Evolutionary conservation across 2,888 invertebrate species (phyloP).

Genomic region (Xestia rhomboidea): DNA sequence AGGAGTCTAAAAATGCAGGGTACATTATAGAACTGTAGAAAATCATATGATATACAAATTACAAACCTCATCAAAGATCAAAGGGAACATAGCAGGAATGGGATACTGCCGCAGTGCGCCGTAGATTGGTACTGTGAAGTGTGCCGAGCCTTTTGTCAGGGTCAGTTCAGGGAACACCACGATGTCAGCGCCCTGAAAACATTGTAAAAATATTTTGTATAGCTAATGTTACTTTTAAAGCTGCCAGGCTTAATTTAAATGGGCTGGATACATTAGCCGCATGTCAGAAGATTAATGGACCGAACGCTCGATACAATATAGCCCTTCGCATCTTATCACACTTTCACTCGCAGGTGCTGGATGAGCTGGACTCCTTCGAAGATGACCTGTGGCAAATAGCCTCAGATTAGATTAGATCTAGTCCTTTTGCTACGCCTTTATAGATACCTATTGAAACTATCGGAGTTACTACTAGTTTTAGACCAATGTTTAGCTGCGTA

Average conservation of each 20-base stretch:
- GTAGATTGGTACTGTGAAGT: conserved; percentile 80
- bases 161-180: conserved; percentile 94
- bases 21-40: neutral
- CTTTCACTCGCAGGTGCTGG: neutral
- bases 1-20: neutral
- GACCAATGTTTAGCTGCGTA: neutral
- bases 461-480: neutral
- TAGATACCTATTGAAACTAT: too few relatives aligned
- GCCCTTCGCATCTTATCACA: neutral
- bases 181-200: conserved; percentile 92
- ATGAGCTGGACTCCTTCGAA: neutral
- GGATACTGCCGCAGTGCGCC: conserved; percentile 76
- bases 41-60: conserved; percentile 60
- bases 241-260: neutral
- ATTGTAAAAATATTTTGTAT: neutral
- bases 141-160: conserved; percentile 68
- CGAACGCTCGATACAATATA: neutral
- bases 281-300: neutral
- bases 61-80: conserved; percentile 79
- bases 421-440: neutral
- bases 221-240: neutral
- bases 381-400: neutral
- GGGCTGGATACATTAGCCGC: neutral
- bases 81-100: conserved; percentile 79
- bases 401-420: neutral